Evolutionary conservation across 1,140 invertebrate species (phyloP).

Genomic region (Teleogryllus occipitalis): DNA sequence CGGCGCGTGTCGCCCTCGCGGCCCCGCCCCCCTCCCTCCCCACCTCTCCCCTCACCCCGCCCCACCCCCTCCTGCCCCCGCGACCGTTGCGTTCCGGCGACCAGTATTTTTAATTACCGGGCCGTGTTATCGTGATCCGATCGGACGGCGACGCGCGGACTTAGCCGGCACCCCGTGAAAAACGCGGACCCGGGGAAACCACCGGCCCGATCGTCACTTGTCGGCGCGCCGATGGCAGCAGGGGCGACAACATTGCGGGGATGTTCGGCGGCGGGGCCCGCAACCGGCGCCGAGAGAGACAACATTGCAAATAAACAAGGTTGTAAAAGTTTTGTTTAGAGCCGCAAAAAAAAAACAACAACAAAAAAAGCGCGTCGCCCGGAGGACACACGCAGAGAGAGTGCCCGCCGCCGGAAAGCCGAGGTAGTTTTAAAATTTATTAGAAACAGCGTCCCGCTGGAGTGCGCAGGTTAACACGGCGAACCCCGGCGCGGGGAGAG

Average conservation of each 20-base stretch:
- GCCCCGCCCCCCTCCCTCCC: background rate
- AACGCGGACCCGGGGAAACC: background rate
- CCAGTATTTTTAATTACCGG: background rate
- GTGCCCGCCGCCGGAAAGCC: background rate
- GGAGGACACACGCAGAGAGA: background rate
- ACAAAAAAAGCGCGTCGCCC: no score
- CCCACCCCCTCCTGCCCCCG: background rate
- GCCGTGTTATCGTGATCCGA: constrained; percentile 3
- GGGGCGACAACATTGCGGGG: background rate
- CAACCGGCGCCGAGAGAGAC: background rate
- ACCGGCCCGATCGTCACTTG: background rate
- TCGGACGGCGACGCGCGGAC: background rate
- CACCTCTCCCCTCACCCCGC: no score
- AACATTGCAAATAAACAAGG: background rate
- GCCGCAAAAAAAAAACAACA: background rate
- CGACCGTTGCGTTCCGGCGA: background rate
- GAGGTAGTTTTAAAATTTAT: background rate
- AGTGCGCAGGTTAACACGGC: background rate
- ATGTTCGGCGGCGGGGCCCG: background rate
- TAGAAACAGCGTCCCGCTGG: background rate
- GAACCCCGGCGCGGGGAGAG: background rate
- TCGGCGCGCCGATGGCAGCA: background rate
- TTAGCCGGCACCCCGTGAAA: background rate
- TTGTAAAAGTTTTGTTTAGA: constrained; percentile 6
- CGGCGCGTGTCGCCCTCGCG: background rate